A percentile compares a stretch with the other conserved stretches of the same genome.
phyloP scores from a whole-genome alignment of 2,113 vertebrate genomes.

The Orthonyx spaldingii region DNA sequence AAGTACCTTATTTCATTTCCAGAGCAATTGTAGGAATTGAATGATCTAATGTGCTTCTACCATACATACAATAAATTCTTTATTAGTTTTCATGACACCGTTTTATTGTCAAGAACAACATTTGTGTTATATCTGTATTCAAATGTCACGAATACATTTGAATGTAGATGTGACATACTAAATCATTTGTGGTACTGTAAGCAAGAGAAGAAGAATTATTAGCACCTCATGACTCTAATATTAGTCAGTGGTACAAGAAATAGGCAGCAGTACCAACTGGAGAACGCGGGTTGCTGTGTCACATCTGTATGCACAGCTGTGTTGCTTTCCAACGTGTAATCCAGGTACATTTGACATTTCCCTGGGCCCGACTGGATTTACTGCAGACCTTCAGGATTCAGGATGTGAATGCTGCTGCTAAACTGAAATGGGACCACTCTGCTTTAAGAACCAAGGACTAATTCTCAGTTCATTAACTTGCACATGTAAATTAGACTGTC shows the following conservation, averaged over 20 bases:
- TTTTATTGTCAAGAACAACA: background rate
- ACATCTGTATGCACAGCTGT: background rate
- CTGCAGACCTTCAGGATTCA: background rate
- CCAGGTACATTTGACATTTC: background rate
- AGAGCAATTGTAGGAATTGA: background rate
- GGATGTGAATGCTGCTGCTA: background rate
- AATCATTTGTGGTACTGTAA: background rate
- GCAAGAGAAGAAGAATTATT: background rate
- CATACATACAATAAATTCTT: background rate
- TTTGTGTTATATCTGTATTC: background rate
- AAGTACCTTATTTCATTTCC: background rate
- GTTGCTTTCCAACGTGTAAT: background rate
- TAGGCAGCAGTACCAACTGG: background rate
- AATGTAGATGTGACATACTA: background rate
- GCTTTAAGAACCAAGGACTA: conserved; percentile 7
- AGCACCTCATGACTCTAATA: background rate
- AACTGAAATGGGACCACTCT: background rate
- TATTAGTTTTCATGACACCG: background rate
- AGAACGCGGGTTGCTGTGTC: background rate
- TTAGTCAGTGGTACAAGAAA: background rate
- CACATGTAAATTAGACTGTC: background rate
- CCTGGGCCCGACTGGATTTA: background rate
- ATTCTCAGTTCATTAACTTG: conserved; percentile 25
- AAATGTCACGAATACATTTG: background rate
- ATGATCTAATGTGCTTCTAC: background rate